phyloP scores from a whole-genome alignment of 2,113 vertebrate genomes.

The Pseudorhombus dupliciocellatus region DNA sequence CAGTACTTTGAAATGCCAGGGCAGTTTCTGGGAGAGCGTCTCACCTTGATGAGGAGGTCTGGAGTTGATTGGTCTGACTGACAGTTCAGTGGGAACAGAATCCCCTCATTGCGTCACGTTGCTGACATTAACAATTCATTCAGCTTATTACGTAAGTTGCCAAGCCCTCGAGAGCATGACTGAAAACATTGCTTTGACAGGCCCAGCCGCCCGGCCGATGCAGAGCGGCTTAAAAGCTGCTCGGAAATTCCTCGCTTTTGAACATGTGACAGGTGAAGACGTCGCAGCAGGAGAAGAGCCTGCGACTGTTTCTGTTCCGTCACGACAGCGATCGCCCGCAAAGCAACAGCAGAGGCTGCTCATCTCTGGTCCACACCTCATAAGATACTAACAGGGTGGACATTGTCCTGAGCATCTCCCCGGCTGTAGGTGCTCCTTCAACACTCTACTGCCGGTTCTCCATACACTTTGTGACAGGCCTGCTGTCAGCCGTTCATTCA shows the following conservation, averaged over 20 bases:
- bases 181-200: slow-evolving; percentile 60
- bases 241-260: not conserved
- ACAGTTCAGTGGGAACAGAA: slow-evolving; percentile 5
- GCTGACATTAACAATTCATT: slow-evolving; percentile 65
- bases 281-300: not conserved
- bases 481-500: slow-evolving; percentile 1
- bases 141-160: slow-evolving; percentile 58
- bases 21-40: not conserved
- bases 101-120: slow-evolving; percentile 41
- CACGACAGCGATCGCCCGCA: not conserved
- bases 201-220: slow-evolving; percentile 28
- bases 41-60: slow-evolving; percentile 1
- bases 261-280: slow-evolving; percentile 15
- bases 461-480: not conserved
- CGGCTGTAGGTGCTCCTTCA: not conserved
- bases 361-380: not conserved
- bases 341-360: not conserved
- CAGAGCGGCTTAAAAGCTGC: not conserved
- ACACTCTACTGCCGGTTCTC: not conserved
- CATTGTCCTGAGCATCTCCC: not conserved
- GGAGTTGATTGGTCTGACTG: not conserved
- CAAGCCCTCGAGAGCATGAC: slow-evolving; percentile 34
- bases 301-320: not conserved
- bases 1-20: slow-evolving; percentile 22
- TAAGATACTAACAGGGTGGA: not conserved